Evolutionary conservation across 2,797 vertebrate genomes (phyloP).

Genomic region (Pseudomugil gertrudae): DNA sequence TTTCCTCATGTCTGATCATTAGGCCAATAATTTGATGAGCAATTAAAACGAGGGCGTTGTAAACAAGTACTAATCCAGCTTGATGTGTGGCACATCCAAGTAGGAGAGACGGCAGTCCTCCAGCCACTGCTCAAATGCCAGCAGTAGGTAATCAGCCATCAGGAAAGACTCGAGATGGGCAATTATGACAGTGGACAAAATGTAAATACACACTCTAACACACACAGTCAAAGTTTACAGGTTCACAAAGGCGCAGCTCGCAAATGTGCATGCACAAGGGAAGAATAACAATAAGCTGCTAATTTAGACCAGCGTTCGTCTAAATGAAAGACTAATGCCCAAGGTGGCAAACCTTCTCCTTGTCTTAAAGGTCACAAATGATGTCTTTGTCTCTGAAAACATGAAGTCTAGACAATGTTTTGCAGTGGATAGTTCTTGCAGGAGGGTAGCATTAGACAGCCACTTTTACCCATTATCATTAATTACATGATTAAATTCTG

Average conservation of each 20-base stretch:
- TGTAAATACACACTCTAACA: constrained; percentile 9
- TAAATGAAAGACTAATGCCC: constrained; percentile 57
- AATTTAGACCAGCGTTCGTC: constrained; percentile 37
- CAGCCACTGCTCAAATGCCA: constrained; percentile 49
- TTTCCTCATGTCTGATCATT: constrained; percentile 58
- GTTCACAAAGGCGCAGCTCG: not conserved
- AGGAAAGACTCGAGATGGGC: constrained; percentile 29
- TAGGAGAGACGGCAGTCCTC: constrained; percentile 27
- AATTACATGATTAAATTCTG: constrained; percentile 74
- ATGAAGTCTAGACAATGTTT: constrained; percentile 58
- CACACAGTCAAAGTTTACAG: constrained; percentile 12
- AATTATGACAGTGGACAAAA: constrained; percentile 25
- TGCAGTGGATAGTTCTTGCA: constrained; percentile 40
- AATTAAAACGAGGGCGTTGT: constrained; percentile 61
- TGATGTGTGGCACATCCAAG: constrained; percentile 44
- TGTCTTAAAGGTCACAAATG: constrained; percentile 70
- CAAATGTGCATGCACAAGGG: constrained; percentile 8
- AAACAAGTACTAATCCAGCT: constrained; percentile 53
- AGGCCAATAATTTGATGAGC: constrained; percentile 68
- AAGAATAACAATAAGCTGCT: constrained; percentile 49
- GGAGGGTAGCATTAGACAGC: constrained; percentile 37
- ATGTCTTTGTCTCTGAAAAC: constrained; percentile 62
- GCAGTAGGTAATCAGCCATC: constrained; percentile 56
- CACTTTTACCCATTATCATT: constrained; percentile 47
- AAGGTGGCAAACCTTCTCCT: constrained; percentile 46